Percentiles rank a stretch among this genome's conserved stretches.
Evolutionary conservation across 2,888 invertebrate genomes (phyloP).

Genomic region (Listrodromus nycthemerus): DNA sequence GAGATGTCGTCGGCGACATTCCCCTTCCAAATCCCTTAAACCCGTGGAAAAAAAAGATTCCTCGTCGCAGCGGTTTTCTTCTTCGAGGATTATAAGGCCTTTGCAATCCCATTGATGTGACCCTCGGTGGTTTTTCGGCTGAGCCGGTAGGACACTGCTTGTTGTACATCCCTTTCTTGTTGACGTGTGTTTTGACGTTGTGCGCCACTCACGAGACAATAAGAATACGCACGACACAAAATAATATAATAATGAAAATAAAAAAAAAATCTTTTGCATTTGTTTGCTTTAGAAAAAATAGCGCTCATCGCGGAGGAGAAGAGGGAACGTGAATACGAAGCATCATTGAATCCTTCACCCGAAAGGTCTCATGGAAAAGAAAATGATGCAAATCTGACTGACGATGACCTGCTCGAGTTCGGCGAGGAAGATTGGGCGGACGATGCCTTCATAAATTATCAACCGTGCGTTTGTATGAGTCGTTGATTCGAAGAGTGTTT

Average conservation of each 20-base stretch:
- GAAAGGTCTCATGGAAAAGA: neutral
- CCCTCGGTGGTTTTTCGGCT: constrained; percentile 58
- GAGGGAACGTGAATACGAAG: neutral
- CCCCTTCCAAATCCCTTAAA: constrained; percentile 26
- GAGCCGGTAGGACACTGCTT: neutral
- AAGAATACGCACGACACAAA: neutral
- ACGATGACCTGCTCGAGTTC: constrained; percentile 29
- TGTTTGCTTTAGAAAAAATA: constrained; percentile 14
- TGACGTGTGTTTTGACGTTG: constrained; percentile 75
- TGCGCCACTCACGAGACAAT: neutral
- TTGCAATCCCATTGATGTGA: constrained; percentile 64
- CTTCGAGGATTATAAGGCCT: constrained; percentile 62
- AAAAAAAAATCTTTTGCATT: neutral
- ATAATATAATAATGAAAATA: neutral
- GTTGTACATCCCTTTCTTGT: constrained; percentile 69
- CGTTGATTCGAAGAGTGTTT: neutral
- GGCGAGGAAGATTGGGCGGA: constrained; percentile 51
- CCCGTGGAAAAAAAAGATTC: constrained; percentile 40
- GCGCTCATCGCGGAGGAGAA: neutral
- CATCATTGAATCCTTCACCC: neutral
- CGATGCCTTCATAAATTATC: constrained; percentile 5
- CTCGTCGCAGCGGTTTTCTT: constrained; percentile 29
- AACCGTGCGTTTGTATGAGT: constrained; percentile 14
- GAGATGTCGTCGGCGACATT: constrained; percentile 30
- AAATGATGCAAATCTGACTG: neutral